Percentiles rank a stretch among this genome's conserved stretches.
Conservation (phyloP, 2,888 invertebrate species). For the Miltochrista miniata region DNA sequence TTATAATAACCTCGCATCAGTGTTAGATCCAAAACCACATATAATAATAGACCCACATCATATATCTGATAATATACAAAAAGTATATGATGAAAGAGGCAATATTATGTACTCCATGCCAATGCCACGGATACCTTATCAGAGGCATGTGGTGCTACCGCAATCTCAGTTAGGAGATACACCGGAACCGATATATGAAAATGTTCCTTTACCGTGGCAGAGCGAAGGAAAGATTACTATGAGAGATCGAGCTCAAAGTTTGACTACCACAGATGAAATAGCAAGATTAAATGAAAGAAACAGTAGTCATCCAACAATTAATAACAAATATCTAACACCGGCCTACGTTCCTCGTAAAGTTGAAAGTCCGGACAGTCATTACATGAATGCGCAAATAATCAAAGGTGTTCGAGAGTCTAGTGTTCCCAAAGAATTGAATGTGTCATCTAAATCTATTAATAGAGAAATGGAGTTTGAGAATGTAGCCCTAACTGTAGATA, state of each 20-base stretch:
- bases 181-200: slow-evolving; percentile 92
- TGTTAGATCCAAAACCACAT: slow-evolving; percentile 76
- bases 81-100: slow-evolving; percentile 85
- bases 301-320: slow-evolving; percentile 62
- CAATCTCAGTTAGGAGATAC: slow-evolving; percentile 72
- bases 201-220: slow-evolving; percentile 89
- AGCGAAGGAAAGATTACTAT: slow-evolving; percentile 56
- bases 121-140: slow-evolving; percentile 71
- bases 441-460: slow-evolving; percentile 51
- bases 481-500: slow-evolving; percentile 56
- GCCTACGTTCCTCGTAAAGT: slow-evolving; percentile 45
- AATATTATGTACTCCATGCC: slow-evolving; percentile 86
- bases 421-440: slow-evolving; percentile 61
- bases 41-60: slow-evolving; percentile 84
- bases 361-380: slow-evolving; percentile 61
- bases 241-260: slow-evolving; percentile 85
- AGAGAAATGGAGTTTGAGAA: slow-evolving; percentile 60
- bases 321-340: slow-evolving; percentile 51
- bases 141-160: slow-evolving; percentile 78
- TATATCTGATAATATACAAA: slow-evolving; percentile 84
- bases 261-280: slow-evolving; percentile 88
- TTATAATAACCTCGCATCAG: slow-evolving; percentile 88
- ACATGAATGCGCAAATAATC: slow-evolving; percentile 76
- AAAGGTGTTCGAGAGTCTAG: slow-evolving; percentile 71
- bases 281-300: slow-evolving; percentile 72